Evolutionary conservation across 2,797 vertebrate species (phyloP), one percentile per base, ranked within the genome.

Genomic region (Ceryle rudis): DNA sequence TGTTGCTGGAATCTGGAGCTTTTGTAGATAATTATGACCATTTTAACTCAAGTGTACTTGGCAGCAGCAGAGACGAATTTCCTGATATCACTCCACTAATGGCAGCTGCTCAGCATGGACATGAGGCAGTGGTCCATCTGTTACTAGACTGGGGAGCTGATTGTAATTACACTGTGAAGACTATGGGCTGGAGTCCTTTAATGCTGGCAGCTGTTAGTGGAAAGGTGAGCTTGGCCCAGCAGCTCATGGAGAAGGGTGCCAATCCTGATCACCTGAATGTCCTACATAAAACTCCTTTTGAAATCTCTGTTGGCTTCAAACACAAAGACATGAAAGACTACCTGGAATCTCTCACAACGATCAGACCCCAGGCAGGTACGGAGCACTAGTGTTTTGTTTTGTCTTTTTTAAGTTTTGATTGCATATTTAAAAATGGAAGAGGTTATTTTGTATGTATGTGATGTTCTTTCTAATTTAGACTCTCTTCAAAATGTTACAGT

Each of bases 131-230:
- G 16, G 98, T 99, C 3, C 98, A 98, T 37, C 98, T 99, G 77
- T 97, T 99, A 60, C 67, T 99, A 47, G 99, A 99, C 82, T 99
- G 99, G 99, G 99, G 99, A n/a, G 98, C 99, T 0, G 99, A 99
- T 44, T 98, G 98, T 75, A 99, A 98, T 97, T 98, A 98, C 13
- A 90, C 95, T 16, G 98, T 99, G 90, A 98, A 98, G 97, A 98
- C 98, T 1, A 98, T 99, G 14, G 99, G 99, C 75, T 99, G 99
- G 99, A 99, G 98, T 71, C 99, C 99, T 0, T 97, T 99, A 75
- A 99, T 99, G 99, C 96, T 99, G 82, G 98, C 99, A 4, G 99
- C 99, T 0, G 97, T 99, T 42, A 98, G 98, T 4, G 99, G 99
- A 41, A 99, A 98, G 97, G 98, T 99, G 71, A 97, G 98, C 37